Percentiles rank a stretch among this genome's conserved stretches.
Conservation (phyloP, 53 echinoderm and acorn worm species). For the Crossaster papposus region DNA sequence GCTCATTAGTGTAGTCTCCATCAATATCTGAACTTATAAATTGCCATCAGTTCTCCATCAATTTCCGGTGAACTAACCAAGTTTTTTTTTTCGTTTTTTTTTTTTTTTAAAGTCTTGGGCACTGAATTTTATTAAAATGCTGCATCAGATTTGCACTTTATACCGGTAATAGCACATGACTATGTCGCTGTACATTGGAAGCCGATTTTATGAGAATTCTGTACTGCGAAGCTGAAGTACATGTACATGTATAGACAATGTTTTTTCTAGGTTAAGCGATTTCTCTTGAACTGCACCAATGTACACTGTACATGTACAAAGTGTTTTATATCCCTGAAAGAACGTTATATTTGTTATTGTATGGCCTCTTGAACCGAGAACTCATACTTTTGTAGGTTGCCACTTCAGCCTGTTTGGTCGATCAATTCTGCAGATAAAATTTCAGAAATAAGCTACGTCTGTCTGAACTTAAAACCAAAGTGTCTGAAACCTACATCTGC, state of each 20-base stretch:
- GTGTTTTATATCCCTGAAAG: too few species aligned
- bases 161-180: neutral
- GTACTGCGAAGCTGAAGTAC: neutral
- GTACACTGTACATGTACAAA: too few species aligned
- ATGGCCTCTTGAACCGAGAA: neutral
- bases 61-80: neutral
- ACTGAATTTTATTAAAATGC: neutral
- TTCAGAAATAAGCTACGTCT: neutral
- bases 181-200: neutral
- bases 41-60: constrained; percentile 8
- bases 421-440: neutral
- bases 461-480: neutral
- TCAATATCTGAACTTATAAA: neutral
- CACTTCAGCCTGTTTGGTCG: neutral
- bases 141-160: neutral
- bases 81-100: neutral
- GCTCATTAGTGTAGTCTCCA: neutral
- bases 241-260: neutral
- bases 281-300: too few species aligned
- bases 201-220: neutral
- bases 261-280: too few species aligned
- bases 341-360: too few species aligned
- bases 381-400: neutral
- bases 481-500: neutral
- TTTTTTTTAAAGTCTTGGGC: neutral